phyloP scores from a whole-genome alignment of 2,797 vertebrate genomes.

The Aeoliscus strigatus region DNA sequence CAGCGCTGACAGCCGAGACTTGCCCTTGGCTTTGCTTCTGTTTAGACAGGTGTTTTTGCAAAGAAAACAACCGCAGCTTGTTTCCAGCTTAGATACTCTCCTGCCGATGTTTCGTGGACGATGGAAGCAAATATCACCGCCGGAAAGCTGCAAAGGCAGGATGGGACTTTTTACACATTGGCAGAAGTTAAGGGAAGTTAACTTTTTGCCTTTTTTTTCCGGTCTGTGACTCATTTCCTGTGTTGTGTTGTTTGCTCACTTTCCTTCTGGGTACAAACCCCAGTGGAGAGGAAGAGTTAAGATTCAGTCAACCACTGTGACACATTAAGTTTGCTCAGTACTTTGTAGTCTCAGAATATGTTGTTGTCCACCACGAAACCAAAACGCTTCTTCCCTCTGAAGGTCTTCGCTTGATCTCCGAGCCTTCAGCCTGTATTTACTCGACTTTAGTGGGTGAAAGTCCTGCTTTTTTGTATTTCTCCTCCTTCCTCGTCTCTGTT shows the following conservation, averaged over 20 bases:
- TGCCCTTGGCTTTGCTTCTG: constrained; percentile 73
- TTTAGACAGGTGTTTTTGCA: constrained; percentile 81
- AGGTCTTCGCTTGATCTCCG: constrained; percentile 16
- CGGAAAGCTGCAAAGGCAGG: constrained; percentile 36
- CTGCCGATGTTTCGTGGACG: constrained; percentile 42
- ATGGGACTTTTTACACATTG: constrained; percentile 35
- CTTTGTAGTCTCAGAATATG: constrained; percentile 36
- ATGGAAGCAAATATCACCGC: constrained; percentile 63
- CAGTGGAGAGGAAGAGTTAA: constrained; percentile 31
- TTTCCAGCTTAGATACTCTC: constrained; percentile 64
- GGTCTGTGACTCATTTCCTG: neutral
- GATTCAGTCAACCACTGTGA: constrained; percentile 35
- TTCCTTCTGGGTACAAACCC: constrained; percentile 8
- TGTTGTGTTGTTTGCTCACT: neutral
- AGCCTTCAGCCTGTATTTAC: constrained; percentile 15
- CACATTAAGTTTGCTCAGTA: constrained; percentile 40
- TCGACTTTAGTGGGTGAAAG: constrained; percentile 20
- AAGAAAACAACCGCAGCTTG: constrained; percentile 72
- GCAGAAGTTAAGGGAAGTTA: neutral
- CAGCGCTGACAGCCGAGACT: constrained; percentile 68
- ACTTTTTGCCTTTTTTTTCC: neutral
- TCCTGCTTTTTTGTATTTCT: constrained; percentile 30
- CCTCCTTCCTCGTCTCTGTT: constrained; percentile 46
- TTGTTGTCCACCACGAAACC: constrained; percentile 32
- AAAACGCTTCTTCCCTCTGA: constrained; percentile 30